Base-by-base conservation (phyloP, 2,113 vertebrate genomes). In the Accipiter virgatus region DNA sequence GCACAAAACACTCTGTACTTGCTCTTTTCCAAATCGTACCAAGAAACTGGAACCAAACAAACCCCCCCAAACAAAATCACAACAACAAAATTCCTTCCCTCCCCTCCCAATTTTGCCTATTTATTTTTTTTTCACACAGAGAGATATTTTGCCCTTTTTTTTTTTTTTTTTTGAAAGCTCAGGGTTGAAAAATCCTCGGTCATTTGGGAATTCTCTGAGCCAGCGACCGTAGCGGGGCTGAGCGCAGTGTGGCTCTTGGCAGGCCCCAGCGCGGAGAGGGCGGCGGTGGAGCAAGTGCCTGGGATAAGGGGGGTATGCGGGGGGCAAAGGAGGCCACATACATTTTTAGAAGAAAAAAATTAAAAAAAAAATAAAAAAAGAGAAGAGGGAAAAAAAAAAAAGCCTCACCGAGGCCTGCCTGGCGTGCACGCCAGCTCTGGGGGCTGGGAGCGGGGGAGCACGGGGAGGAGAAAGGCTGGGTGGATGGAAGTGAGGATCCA, bases 401-500 rank as follows among this genome's bases (percentile, higher is more conserved):
- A 42, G 25, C 68, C 4, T 63, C 80, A 47, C 31, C 11, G n/a
- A 62, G 93, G 93, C 73, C 93, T 56, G 94, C 15, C 86, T 87
- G 88, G 88, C 7, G 82, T 26, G 14, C 65, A 70, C 45, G 62
- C 52, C 91, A 77, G 90, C 80, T 25, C 87, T 74, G 96, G 95
- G 95, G 96, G 95, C 92, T 91, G 96, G 86, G 93, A 50, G 92
- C 27, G 68, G 93, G 91, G 97, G 85, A 91, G 61, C 38, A 1
- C 11, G 2, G 72, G 88, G 87, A 90, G 90, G 92, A 95, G 90
- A 68, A 85, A 47, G 32, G 26, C 88, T 80, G 75, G 52, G 78
- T 83, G 96, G 94, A 95, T 93, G 96, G 86, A 86, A 96, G 96
- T 78, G 86, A 93, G 92, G 93, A 95, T 88, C 95, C 97, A 96